Evolutionary conservation across 2,797 vertebrate genomes (phyloP).

Genomic region (Gadopsis bispinosus): DNA sequence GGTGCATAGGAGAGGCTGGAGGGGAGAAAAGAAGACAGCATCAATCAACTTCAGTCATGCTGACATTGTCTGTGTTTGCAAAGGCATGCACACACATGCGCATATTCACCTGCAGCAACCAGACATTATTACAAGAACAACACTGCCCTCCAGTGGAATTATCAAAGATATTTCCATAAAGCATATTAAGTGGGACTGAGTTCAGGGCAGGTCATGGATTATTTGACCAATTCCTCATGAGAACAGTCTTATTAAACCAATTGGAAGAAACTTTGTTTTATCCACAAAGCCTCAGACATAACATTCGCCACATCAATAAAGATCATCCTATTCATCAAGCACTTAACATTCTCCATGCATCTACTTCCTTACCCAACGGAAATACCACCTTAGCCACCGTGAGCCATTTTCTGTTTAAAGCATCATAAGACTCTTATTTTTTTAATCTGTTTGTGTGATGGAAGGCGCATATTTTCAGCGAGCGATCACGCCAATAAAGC

Average conservation of each 20-base stretch:
- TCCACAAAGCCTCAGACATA: slow-evolving; percentile 65
- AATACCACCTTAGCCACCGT: slow-evolving; percentile 68
- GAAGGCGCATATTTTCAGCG: slow-evolving; percentile 73
- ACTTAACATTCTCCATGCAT: slow-evolving; percentile 59
- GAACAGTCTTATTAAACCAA: slow-evolving; percentile 50
- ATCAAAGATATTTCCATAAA: background rate
- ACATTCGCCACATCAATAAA: slow-evolving; percentile 59
- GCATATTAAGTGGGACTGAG: slow-evolving; percentile 10
- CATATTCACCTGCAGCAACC: slow-evolving; percentile 16
- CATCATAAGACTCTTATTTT: slow-evolving; percentile 56
- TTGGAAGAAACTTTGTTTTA: slow-evolving; percentile 46
- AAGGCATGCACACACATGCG: background rate
- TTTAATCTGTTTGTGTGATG: slow-evolving; percentile 63
- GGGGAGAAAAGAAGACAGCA: background rate
- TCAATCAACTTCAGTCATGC: background rate
- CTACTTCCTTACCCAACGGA: slow-evolving; percentile 62
- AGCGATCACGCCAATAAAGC: slow-evolving; percentile 67
- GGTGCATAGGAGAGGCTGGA: background rate
- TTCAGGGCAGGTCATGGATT: slow-evolving; percentile 53
- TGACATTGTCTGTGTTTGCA: background rate
- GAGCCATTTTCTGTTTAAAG: slow-evolving; percentile 64
- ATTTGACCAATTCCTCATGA: slow-evolving; percentile 52
- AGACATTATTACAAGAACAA: slow-evolving; percentile 26
- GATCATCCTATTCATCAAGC: slow-evolving; percentile 51
- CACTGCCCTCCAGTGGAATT: slow-evolving; percentile 69